phyloP scores from a whole-genome alignment of 1,140 invertebrate species.

The Diploscapter pachys region DNA sequence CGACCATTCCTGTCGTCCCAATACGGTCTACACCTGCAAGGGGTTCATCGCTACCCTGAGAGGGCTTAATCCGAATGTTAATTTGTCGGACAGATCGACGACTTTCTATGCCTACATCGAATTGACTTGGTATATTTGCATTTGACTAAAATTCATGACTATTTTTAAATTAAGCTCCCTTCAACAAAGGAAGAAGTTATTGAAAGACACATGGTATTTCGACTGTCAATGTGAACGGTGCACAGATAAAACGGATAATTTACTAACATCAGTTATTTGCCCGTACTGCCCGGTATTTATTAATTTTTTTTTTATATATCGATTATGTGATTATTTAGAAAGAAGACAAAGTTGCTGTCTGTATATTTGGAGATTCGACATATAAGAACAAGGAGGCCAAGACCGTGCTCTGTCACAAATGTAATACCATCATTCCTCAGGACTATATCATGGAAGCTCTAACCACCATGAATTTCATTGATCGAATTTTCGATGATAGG shows the following conservation, averaged over 20 bases:
- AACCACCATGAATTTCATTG: constrained; percentile 5
- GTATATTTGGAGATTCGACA: constrained; percentile 14
- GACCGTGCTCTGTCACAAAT: constrained; percentile 17
- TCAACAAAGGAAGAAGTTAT: constrained; percentile 49
- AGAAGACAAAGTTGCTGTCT: background rate
- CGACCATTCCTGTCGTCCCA: constrained; percentile 54
- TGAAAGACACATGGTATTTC: constrained; percentile 57
- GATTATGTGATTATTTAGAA: background rate
- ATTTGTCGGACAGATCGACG: constrained; percentile 40
- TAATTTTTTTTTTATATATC: background rate
- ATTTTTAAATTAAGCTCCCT: constrained; percentile 20
- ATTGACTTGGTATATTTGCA: constrained; percentile 40
- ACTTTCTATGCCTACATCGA: constrained; percentile 58
- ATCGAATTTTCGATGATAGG: background rate
- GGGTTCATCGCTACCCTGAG: constrained; percentile 48
- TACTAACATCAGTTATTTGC: constrained; percentile 52
- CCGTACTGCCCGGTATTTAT: constrained; percentile 11
- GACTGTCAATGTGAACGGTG: constrained; percentile 54
- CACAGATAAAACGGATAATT: constrained; percentile 44
- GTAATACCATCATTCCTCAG: constrained; percentile 10
- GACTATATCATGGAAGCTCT: constrained; percentile 8
- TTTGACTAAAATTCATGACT: background rate
- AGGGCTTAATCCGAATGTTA: constrained; percentile 37
- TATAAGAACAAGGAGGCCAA: constrained; percentile 12
- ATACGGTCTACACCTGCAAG: constrained; percentile 37